These are phyloP conservation scores for Myiotriccus ornatus DNA, from an alignment of 2,797 vertebrate genomes.

Conservation along the genomic window DNA sequence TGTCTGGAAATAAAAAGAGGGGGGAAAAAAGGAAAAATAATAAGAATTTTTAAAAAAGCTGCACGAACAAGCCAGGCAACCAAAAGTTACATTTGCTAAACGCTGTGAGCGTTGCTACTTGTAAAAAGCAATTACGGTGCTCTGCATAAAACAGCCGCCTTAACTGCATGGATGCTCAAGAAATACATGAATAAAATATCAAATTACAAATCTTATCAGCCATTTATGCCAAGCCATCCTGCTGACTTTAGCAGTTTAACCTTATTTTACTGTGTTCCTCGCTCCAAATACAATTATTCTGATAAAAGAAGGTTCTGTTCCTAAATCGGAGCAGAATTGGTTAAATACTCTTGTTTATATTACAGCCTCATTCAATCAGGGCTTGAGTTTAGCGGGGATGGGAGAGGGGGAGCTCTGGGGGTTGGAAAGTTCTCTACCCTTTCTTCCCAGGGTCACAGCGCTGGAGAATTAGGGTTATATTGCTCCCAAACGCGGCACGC, in stretches of 20 bases:
- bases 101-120: constrained; percentile 27
- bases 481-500: neutral
- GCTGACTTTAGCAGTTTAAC: constrained; percentile 21
- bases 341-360: constrained; percentile 25
- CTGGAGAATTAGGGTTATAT: constrained; percentile 9
- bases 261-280: constrained; percentile 40
- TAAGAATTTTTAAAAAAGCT: too few relatives aligned
- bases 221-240: constrained; percentile 49
- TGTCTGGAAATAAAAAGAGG: constrained; percentile 48
- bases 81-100: constrained; percentile 66
- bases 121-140: constrained; percentile 63
- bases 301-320: constrained; percentile 40
- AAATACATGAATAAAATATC: constrained; percentile 67
- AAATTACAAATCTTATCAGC: constrained; percentile 58
- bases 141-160: constrained; percentile 48
- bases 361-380: constrained; percentile 27
- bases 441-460: neutral
- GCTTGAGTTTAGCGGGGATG: neutral
- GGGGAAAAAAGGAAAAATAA: too few relatives aligned
- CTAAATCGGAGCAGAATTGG: constrained; percentile 31
- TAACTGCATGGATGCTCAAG: constrained; percentile 51
- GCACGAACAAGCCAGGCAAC: constrained; percentile 25
- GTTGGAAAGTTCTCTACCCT: constrained; percentile 27
- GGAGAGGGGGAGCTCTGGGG: neutral
- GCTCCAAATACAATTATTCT: constrained; percentile 44